Evolutionary conservation across 2,888 invertebrate genomes (phyloP).

Genomic region (Trachelus troglodyta): DNA sequence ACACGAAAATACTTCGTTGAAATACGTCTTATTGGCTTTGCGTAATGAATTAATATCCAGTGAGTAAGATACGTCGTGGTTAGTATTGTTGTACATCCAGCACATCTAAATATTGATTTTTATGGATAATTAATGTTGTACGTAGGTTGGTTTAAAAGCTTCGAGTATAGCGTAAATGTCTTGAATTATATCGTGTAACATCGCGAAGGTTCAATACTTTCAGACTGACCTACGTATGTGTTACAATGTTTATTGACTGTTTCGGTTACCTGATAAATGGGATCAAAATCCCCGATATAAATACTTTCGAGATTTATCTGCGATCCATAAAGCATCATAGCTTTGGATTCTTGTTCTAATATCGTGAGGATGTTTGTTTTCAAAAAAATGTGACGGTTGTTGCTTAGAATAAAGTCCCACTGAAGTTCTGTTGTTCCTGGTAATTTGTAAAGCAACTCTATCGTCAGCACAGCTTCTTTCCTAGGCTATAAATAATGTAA

Average conservation of each 20-base stretch:
- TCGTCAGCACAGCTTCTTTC: slow-evolving; percentile 42
- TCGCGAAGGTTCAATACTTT: neutral
- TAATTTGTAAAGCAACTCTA: slow-evolving; percentile 55
- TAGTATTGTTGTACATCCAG: slow-evolving; percentile 65
- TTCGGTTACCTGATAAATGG: slow-evolving; percentile 30
- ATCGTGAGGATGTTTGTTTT: slow-evolving; percentile 42
- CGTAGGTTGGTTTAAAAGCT: neutral
- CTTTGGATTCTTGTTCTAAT: slow-evolving; percentile 22
- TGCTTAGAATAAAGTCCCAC: slow-evolving; percentile 59
- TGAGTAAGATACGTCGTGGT: slow-evolving; percentile 43
- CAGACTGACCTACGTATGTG: neutral
- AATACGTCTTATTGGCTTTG: slow-evolving; percentile 48
- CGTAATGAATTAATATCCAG: slow-evolving; percentile 45
- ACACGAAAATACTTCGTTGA: slow-evolving; percentile 58
- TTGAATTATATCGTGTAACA: neutral
- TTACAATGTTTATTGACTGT: neutral
- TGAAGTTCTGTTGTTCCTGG: slow-evolving; percentile 50
- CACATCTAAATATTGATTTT: slow-evolving; percentile 46
- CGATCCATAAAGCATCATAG: slow-evolving; percentile 40
- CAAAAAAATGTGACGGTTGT: slow-evolving; percentile 56
- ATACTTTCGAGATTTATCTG: slow-evolving; percentile 45
- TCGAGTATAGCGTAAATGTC: neutral
- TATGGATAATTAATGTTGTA: neutral
- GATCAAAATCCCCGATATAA: slow-evolving; percentile 54
- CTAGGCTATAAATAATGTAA: neutral